Evolutionary conservation across 92 coral and sea anemone species (phyloP).

Genomic region (Paramuricea clavata): DNA sequence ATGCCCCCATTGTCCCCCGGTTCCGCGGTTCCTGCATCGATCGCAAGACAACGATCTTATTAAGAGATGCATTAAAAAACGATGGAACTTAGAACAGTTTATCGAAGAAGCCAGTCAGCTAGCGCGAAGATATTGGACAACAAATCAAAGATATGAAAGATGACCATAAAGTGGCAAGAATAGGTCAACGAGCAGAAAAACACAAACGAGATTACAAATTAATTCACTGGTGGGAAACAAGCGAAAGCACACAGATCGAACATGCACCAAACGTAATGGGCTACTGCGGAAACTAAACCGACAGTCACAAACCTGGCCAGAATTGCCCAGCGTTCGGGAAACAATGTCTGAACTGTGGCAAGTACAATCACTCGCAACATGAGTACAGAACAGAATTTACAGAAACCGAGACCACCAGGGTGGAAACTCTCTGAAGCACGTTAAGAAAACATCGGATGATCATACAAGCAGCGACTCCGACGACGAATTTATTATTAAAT

Average conservation of each 20-base stretch:
- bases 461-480: conserved; percentile 57
- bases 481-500: conserved; percentile 16
- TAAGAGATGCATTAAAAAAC: conserved; percentile 62
- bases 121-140: conserved; percentile 58
- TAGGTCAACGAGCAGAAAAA: neutral
- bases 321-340: conserved; percentile 72
- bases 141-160: conserved; percentile 77
- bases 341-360: conserved; percentile 71
- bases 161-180: conserved; percentile 36
- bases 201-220: neutral
- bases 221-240: conserved; percentile 26
- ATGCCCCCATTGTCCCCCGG: too few relatives aligned
- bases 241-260: neutral
- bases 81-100: conserved; percentile 68
- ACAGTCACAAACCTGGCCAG: conserved; percentile 63
- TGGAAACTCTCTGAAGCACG: conserved; percentile 1
- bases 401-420: neutral
- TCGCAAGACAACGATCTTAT: conserved; percentile 68
- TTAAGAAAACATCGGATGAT: conserved; percentile 42
- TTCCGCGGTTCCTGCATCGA: too few relatives aligned
- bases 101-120: conserved; percentile 67
- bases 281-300: conserved; percentile 75
- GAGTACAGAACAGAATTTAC: neutral
- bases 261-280: neutral
- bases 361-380: conserved; percentile 63